Evolutionary conservation across 2,797 vertebrate species (phyloP), one percentile per base, ranked within the genome.

Genomic region (Cheirogaleus major): DNA sequence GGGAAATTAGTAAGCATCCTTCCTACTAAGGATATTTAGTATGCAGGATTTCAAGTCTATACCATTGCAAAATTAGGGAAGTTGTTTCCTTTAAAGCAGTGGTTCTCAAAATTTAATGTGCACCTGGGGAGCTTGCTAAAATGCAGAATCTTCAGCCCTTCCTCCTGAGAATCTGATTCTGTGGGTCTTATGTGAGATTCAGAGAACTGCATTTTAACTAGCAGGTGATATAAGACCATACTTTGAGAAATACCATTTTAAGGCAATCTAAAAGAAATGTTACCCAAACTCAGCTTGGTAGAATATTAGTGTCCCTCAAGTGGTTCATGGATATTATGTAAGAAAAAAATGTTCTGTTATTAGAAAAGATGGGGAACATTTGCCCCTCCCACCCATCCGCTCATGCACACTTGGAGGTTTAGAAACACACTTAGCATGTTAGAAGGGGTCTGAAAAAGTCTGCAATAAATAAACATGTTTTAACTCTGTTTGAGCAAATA

Each of bases 81-180:
- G 70, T 57, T 57, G 85, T 85, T 96, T 96, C 80, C 85, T 96
- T 86, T 76, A 95, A 91, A 61, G 79, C 89, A 57, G 75, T 61
- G 38, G 48, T 76, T 97, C 87, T 96, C 93, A 96, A 97, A 97
- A 86, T 97, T 96, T 94, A 91, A 94, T 93, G 95, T 91, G 82
- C 75, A 95, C 94, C 93, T 50, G 61, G 95, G 91, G 96, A 96
- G 25, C 96, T 97, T 93, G 70, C 97, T 97, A 97, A 97, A 97
- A 97, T 94, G 96, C 96, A 83, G 85, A 70, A 52, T 91, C 84
- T 80, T 55, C 93, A 78, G 79, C 25, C 75, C 75, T 61, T 87
- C 83, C 52, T 91, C 89, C 79, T 70, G 63, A 92, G 91, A 94
- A 32, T 91, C 70, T 69, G 93, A 93, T 91, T 95, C 85, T 67